Conservation (phyloP, 2,797 vertebrate genomes). For the Dermochelys coriacea region DNA sequence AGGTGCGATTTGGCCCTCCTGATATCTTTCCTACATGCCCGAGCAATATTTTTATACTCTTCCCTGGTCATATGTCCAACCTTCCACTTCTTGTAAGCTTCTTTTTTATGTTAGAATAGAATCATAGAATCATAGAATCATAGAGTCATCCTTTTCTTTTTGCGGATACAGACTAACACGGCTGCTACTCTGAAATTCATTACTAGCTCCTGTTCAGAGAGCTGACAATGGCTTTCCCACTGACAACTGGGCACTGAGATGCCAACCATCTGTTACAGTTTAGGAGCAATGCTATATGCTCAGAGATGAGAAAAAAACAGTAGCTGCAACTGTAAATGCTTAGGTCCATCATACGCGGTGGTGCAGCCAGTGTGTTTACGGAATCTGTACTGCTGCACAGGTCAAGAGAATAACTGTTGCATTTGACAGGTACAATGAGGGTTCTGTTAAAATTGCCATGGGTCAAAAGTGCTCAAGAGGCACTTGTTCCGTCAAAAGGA, state of each 20-base stretch:
- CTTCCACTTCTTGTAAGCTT: too few species aligned
- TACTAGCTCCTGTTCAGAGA: neutral
- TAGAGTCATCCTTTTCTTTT: too few species aligned
- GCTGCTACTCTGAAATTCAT: neutral
- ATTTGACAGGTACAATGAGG: neutral
- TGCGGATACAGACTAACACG: too few species aligned
- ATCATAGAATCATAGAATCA: too few species aligned
- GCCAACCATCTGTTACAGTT: neutral
- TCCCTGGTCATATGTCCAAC: too few species aligned
- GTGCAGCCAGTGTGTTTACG: neutral
- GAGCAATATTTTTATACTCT: too few species aligned
- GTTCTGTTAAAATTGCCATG: neutral
- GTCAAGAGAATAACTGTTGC: neutral
- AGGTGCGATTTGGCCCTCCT: too few species aligned
- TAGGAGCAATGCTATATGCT: neutral
- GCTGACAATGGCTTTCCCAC: neutral
- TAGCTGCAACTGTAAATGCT: neutral
- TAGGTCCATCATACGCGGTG: neutral
- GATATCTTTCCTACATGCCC: too few species aligned
- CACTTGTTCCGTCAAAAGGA: neutral
- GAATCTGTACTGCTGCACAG: neutral
- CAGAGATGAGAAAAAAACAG: neutral
- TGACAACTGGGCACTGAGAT: neutral
- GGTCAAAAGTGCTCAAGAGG: neutral
- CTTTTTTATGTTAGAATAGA: too few species aligned